Conservation (phyloP, 2,797 vertebrate species). For the Linurgus olivaceus region DNA sequence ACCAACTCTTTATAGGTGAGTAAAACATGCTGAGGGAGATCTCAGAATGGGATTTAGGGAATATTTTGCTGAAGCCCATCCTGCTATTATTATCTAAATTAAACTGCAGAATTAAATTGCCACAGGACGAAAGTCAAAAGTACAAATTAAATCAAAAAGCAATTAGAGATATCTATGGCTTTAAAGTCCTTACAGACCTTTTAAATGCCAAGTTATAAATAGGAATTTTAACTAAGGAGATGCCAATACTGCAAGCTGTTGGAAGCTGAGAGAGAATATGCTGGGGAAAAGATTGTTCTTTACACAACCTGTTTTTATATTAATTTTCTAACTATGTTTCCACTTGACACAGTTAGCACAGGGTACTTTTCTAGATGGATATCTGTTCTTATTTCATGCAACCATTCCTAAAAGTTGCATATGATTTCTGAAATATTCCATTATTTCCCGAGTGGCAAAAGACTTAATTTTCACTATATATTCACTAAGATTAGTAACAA, state of each 20-base stretch:
- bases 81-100: background rate
- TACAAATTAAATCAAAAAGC: constrained; percentile 5
- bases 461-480: background rate
- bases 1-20: background rate
- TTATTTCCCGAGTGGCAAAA: background rate
- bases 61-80: background rate
- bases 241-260: background rate
- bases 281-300: background rate
- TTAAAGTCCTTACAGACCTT: background rate
- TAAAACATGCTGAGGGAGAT: background rate
- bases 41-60: background rate
- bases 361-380: background rate
- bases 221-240: background rate
- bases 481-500: background rate
- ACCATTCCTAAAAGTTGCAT: background rate
- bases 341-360: background rate
- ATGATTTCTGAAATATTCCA: background rate
- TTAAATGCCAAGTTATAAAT: background rate
- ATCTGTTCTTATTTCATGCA: background rate
- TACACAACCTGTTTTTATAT: background rate
- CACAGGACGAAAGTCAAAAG: background rate
- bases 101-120: background rate
- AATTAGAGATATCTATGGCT: background rate
- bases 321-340: background rate
- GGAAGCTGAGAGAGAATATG: background rate